A percentile compares a stretch with the other conserved stretches of the same genome.
Conservation (phyloP, 2,113 vertebrate genomes). For the Xenopus borealis region DNA sequence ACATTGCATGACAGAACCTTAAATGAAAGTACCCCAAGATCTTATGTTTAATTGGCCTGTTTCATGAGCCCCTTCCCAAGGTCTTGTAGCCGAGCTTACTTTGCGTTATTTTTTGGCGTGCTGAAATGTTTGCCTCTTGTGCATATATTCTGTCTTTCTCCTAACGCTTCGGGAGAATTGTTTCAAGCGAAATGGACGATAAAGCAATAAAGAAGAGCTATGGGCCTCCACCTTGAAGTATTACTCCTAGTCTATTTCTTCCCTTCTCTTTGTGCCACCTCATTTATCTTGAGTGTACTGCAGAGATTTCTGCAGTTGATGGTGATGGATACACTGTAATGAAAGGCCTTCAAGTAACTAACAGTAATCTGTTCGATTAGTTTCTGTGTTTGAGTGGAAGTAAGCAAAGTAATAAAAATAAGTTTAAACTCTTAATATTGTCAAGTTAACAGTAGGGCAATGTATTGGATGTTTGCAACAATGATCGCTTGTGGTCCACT, state of each 20-base stretch:
- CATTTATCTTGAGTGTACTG: slow-evolving; percentile 42
- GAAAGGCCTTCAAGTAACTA: slow-evolving; percentile 43
- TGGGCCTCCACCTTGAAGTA: slow-evolving; percentile 20
- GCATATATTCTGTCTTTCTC: neutral
- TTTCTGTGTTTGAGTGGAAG: no score
- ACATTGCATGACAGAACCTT: slow-evolving; percentile 9
- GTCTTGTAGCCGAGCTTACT: slow-evolving; percentile 8
- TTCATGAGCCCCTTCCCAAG: slow-evolving; percentile 7
- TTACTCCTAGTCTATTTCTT: slow-evolving; percentile 1
- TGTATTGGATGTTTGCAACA: no score
- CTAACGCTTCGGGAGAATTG: neutral
- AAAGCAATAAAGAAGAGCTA: slow-evolving; percentile 17
- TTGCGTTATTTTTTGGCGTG: slow-evolving; percentile 11
- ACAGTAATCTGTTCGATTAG: slow-evolving; percentile 15
- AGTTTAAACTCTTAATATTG: no score
- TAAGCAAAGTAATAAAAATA: no score
- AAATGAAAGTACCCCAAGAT: slow-evolving; percentile 24
- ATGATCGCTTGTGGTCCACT: no score
- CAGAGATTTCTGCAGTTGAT: slow-evolving; percentile 35
- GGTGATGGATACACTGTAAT: slow-evolving; percentile 35
- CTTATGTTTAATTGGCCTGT: slow-evolving; percentile 29
- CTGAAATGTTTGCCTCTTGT: slow-evolving; percentile 8
- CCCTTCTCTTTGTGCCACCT: slow-evolving; percentile 14
- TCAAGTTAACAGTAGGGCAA: no score
- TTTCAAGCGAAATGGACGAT: slow-evolving; percentile 9